Conservation (phyloP, 2,797 vertebrate species). For the Myiothlypis chrysogaster region DNA sequence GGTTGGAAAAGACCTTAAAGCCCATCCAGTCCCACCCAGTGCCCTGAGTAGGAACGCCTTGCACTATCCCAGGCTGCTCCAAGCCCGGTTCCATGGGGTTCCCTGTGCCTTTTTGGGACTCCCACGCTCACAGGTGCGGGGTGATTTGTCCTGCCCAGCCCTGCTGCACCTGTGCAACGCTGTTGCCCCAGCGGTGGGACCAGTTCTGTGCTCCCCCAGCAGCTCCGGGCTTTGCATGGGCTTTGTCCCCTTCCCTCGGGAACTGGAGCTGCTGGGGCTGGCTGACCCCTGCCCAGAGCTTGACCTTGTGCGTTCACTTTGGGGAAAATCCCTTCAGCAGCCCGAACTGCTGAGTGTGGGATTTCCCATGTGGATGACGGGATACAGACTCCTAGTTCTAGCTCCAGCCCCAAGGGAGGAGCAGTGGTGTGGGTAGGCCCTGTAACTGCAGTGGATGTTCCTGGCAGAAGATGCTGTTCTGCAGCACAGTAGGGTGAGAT, state of each 20-base stretch:
- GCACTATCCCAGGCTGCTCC: background rate
- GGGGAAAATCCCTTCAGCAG: background rate
- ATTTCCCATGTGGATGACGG: background rate
- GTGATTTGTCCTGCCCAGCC: too few species aligned
- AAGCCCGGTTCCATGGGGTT: background rate
- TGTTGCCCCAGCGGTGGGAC: accelerated
- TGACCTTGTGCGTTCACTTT: too few species aligned
- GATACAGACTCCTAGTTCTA: background rate
- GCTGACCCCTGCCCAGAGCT: background rate
- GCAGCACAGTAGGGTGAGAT: background rate
- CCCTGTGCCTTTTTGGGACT: background rate
- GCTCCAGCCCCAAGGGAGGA: background rate
- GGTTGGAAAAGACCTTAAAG: too few species aligned
- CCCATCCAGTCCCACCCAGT: too few species aligned
- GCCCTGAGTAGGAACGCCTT: background rate
- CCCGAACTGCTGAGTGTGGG: background rate
- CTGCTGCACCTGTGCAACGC: background rate
- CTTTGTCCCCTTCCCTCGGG: background rate
- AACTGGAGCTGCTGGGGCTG: background rate
- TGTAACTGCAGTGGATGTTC: background rate
- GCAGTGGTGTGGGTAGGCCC: background rate
- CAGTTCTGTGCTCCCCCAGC: background rate
- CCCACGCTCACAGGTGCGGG: accelerated
- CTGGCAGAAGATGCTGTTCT: background rate
- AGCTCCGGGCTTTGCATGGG: background rate